phyloP scores from a whole-genome alignment of 2,888 invertebrate species.

The Hirtodrosophila cameraria region DNA sequence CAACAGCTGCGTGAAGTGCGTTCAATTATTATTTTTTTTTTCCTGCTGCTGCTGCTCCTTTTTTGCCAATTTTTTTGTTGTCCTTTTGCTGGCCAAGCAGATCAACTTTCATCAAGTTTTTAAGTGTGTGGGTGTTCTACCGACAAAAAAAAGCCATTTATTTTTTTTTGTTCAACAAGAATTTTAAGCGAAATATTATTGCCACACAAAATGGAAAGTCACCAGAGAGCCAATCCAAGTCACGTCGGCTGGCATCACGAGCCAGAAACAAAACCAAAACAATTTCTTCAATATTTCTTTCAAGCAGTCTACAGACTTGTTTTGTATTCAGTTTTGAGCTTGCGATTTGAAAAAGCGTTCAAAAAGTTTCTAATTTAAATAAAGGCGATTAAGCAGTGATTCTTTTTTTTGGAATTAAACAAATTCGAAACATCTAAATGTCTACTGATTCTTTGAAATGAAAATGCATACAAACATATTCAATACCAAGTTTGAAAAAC shows the following conservation, averaged over 20 bases:
- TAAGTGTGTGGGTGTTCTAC: constrained; percentile 28
- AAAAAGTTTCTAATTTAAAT: constrained; percentile 11
- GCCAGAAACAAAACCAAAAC: constrained; percentile 26
- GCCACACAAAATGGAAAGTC: constrained; percentile 58
- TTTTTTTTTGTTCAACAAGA: constrained; percentile 17
- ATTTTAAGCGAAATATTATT: constrained; percentile 63
- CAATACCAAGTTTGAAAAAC: too few relatives aligned
- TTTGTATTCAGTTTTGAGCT: constrained; percentile 25
- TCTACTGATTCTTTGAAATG: too few relatives aligned
- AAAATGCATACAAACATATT: too few relatives aligned
- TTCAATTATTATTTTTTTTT: constrained; percentile 69
- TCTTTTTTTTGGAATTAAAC: too few relatives aligned
- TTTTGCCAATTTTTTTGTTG: constrained; percentile 25
- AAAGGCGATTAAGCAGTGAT: neutral
- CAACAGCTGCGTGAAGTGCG: constrained; percentile 77
- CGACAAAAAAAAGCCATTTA: constrained; percentile 32
- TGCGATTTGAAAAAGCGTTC: constrained; percentile 8
- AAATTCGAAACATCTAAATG: too few relatives aligned
- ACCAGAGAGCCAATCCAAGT: constrained; percentile 34
- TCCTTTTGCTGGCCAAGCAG: constrained; percentile 22
- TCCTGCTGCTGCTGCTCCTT: constrained; percentile 14
- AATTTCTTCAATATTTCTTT: constrained; percentile 26
- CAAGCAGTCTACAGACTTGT: constrained; percentile 10
- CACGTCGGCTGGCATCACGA: constrained; percentile 16
- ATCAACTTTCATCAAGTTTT: constrained; percentile 71